A percentile compares a stretch with the other conserved stretches of the same genome.
Conservation (phyloP, 2,797 vertebrate genomes). For the Protonibea diacanthus region DNA sequence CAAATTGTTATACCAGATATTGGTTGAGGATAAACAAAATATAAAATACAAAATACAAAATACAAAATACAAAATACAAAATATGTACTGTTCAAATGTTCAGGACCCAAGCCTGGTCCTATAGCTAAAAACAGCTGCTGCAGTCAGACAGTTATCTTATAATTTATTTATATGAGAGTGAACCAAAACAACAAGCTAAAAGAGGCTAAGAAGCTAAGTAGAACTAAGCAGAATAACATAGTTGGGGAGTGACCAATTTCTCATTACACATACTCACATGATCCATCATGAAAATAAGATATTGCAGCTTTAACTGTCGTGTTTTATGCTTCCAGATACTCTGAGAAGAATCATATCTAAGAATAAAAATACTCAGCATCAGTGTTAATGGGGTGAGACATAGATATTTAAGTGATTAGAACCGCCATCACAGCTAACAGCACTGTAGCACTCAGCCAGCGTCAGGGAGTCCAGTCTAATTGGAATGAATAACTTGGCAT, state of each 20-base stretch:
- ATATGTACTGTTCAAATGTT: background rate
- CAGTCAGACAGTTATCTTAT: too few species aligned
- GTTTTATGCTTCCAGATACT: too few species aligned
- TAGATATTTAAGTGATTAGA: background rate
- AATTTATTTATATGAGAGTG: background rate
- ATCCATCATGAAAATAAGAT: background rate
- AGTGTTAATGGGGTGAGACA: background rate
- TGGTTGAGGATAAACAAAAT: background rate
- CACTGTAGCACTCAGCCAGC: background rate
- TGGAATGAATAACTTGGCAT: conserved; percentile 45
- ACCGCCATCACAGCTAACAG: background rate
- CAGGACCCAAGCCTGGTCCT: too few species aligned
- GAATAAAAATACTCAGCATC: background rate
- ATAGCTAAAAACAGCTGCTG: background rate
- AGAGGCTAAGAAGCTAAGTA: background rate
- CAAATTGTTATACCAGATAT: background rate
- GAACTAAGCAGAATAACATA: background rate
- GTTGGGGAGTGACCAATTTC: background rate
- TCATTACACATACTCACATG: background rate
- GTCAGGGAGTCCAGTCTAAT: conserved; percentile 28
- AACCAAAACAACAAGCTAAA: background rate
- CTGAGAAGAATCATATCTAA: background rate
- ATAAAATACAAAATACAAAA: too few species aligned
- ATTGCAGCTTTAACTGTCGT: background rate
- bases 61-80: too few species aligned